Conservation (phyloP, 2,797 vertebrate species). For the Pristis pectinata region DNA sequence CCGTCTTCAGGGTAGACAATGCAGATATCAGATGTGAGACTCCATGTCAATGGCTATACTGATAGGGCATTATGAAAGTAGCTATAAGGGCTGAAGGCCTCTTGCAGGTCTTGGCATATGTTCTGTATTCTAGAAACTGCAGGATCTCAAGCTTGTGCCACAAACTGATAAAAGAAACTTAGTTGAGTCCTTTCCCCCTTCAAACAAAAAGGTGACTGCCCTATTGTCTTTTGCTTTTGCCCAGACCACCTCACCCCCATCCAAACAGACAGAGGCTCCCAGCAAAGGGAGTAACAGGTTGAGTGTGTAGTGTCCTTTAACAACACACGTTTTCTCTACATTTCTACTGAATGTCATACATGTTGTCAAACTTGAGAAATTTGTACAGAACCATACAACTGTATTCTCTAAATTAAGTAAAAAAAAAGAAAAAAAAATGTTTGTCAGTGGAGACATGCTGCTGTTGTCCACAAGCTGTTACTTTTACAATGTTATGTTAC, state of each 20-base stretch:
- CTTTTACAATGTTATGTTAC: conserved; percentile 32
- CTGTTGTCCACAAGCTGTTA: neutral
- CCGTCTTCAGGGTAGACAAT: neutral
- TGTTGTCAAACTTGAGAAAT: conserved; percentile 28
- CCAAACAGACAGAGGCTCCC: neutral
- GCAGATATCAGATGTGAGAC: neutral
- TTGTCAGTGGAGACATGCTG: conserved; percentile 25
- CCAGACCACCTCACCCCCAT: neutral
- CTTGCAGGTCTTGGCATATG: neutral
- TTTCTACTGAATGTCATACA: conserved; percentile 35
- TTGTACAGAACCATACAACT: conserved; percentile 35
- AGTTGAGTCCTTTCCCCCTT: neutral
- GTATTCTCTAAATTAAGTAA: conserved; percentile 34
- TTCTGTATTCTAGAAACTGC: neutral
- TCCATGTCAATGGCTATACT: neutral
- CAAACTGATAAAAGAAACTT: neutral
- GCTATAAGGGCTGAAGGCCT: too few relatives aligned
- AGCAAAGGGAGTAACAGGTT: neutral
- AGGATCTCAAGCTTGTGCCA: neutral
- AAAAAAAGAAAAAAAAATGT: conserved; percentile 19
- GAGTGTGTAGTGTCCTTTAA: neutral
- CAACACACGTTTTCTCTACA: conserved; percentile 4
- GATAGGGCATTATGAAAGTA: neutral
- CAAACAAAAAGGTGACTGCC: neutral
- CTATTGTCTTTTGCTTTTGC: neutral